A percentile compares a stretch with the other conserved stretches of the same genome.
Evolutionary conservation across 2,797 vertebrate genomes (phyloP).

Genomic region (Hapalemur alaotrensis): DNA sequence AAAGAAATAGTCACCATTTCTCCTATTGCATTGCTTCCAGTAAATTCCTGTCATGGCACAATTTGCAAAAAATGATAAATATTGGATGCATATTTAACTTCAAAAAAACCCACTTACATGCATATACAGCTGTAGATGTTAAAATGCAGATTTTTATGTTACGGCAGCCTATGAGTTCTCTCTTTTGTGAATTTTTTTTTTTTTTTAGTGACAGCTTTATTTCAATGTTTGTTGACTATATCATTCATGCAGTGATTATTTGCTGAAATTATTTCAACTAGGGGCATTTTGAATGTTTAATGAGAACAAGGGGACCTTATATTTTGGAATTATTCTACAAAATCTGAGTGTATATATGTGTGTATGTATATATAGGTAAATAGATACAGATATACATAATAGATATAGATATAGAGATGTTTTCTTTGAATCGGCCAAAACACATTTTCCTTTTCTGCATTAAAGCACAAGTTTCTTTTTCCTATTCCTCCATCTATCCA

Average conservation of each 20-base stretch:
- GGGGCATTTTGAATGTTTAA: neutral
- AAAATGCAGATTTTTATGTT: slow-evolving; percentile 17
- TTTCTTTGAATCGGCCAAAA: slow-evolving; percentile 14
- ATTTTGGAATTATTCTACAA: neutral
- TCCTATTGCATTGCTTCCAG: neutral
- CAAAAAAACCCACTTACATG: neutral
- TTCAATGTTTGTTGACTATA: neutral
- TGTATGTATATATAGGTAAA: neutral
- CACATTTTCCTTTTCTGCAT: neutral
- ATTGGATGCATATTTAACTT: neutral
- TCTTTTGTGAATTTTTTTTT: neutral
- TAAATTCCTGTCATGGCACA: neutral
- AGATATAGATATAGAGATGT: neutral
- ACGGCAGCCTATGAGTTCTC: neutral
- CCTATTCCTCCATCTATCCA: neutral
- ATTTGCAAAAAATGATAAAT: neutral
- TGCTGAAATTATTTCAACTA: neutral
- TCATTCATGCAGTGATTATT: slow-evolving; percentile 26
- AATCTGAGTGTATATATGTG: neutral
- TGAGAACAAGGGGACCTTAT: neutral
- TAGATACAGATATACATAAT: neutral
- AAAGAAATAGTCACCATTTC: neutral
- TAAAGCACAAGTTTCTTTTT: neutral
- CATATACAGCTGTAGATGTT: neutral
- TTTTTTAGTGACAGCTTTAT: neutral